These are phyloP conservation scores for Sterrhoptilus dennistouni DNA, from an alignment of 2,113 vertebrate species.

Conservation along the genomic window DNA sequence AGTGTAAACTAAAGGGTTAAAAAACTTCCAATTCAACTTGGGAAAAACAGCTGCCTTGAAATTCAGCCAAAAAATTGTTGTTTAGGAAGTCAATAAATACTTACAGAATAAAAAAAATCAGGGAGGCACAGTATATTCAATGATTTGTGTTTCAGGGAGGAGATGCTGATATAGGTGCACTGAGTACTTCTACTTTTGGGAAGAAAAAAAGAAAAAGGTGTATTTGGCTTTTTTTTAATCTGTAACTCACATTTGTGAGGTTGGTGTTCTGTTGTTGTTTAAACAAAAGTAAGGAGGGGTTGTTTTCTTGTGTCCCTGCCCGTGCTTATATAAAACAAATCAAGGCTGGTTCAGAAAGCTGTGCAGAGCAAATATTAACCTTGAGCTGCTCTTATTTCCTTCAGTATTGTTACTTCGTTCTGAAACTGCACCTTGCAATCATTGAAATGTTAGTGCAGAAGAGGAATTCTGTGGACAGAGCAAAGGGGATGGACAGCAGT, in stretches of 20 bases:
- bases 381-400: neutral
- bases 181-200: neutral
- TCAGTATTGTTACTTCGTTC: neutral
- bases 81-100: neutral
- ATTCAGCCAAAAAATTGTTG: neutral
- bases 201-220: neutral
- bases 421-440: neutral
- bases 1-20: neutral
- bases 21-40: neutral
- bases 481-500: neutral
- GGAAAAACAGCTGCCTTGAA: neutral
- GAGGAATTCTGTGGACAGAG: neutral
- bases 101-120: neutral
- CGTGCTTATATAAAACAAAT: neutral
- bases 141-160: neutral
- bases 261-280: neutral
- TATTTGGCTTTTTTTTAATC: neutral
- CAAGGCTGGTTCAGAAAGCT: neutral
- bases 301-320: neutral
- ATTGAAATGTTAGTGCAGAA: neutral
- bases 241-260: accelerated
- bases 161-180: neutral
- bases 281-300: neutral
- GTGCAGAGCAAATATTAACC: neutral
- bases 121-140: neutral